phyloP scores from a whole-genome alignment of 1,140 invertebrate species.

The Contarinia nasturtii region DNA sequence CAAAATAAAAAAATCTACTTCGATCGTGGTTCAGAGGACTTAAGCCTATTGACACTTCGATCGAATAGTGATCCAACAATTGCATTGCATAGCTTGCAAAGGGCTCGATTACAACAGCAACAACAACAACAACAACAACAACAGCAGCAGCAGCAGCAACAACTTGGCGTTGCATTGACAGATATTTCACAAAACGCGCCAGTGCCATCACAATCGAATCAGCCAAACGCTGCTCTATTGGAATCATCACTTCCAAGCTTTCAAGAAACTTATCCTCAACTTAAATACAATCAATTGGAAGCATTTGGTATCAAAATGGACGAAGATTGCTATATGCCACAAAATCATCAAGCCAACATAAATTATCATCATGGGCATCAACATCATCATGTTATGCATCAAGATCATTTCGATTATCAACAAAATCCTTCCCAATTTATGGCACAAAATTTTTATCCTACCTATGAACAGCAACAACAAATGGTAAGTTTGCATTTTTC shows the following conservation, averaged over 20 bases:
- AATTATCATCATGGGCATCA: neutral
- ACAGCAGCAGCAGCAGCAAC: slow-evolving; percentile 4
- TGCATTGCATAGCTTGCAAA: slow-evolving; percentile 13
- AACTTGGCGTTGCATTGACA: slow-evolving; percentile 5
- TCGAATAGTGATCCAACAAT: slow-evolving; percentile 22
- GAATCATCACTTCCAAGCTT: slow-evolving; percentile 60
- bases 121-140: slow-evolving; percentile 5
- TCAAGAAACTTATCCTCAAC: slow-evolving; percentile 65
- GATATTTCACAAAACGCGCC: slow-evolving; percentile 2
- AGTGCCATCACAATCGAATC: slow-evolving; percentile 13
- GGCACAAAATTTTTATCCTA: neutral
- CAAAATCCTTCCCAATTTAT: slow-evolving; percentile 6
- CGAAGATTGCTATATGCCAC: slow-evolving; percentile 44
- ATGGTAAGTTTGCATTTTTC: slow-evolving; percentile 1
- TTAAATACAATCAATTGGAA: slow-evolving; percentile 29
- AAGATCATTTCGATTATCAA: slow-evolving; percentile 4
- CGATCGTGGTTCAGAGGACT: slow-evolving; percentile 8
- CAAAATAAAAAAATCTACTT: neutral
- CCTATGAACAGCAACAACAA: neutral
- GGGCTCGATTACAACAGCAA: neutral
- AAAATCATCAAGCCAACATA: slow-evolving; percentile 29
- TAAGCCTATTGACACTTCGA: slow-evolving; percentile 15
- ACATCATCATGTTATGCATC: slow-evolving; percentile 4
- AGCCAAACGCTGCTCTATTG: slow-evolving; percentile 12
- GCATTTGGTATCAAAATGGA: slow-evolving; percentile 47